These are phyloP conservation scores for Bufo gargarizans DNA, from an alignment of 2,113 vertebrate genomes.

Conservation along the genomic window DNA sequence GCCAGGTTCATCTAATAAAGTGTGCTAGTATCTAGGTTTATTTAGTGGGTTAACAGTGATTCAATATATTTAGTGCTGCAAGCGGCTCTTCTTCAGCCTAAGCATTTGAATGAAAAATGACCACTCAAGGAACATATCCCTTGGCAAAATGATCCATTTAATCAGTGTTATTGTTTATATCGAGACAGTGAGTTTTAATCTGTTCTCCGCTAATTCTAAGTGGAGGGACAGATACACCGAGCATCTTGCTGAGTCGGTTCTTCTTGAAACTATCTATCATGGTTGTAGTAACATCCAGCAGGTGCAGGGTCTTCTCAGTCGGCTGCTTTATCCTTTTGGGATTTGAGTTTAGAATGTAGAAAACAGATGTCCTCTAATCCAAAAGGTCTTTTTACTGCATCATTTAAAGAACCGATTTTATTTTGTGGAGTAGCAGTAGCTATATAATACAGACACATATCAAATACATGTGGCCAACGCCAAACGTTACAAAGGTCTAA, in stretches of 20 bases:
- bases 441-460: not conserved
- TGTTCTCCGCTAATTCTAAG: constrained; percentile 83
- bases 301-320: constrained; percentile 72
- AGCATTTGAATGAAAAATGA: constrained; percentile 83
- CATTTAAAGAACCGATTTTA: not conserved
- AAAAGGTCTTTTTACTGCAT: constrained; percentile 69
- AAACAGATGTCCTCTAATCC: constrained; percentile 78
- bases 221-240: constrained; percentile 64
- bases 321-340: constrained; percentile 69
- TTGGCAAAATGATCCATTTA: constrained; percentile 79
- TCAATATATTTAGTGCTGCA: constrained; percentile 79
- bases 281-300: constrained; percentile 74
- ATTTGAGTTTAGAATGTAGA: constrained; percentile 63
- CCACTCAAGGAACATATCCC: constrained; percentile 70
- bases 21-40: constrained; percentile 64
- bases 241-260: constrained; percentile 83
- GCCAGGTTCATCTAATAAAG: constrained; percentile 70
- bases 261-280: constrained; percentile 83
- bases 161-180: constrained; percentile 88
- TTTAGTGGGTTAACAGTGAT: constrained; percentile 77
- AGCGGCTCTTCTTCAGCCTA: constrained; percentile 70
- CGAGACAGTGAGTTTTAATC: constrained; percentile 89
- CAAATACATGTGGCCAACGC: not conserved
- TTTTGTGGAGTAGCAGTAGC: not conserved
- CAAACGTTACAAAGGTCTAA: not conserved